These are phyloP conservation scores for Dicerorhinus sumatrensis DNA, from an alignment of 2,113 vertebrate genomes.

Conservation along the genomic window DNA sequence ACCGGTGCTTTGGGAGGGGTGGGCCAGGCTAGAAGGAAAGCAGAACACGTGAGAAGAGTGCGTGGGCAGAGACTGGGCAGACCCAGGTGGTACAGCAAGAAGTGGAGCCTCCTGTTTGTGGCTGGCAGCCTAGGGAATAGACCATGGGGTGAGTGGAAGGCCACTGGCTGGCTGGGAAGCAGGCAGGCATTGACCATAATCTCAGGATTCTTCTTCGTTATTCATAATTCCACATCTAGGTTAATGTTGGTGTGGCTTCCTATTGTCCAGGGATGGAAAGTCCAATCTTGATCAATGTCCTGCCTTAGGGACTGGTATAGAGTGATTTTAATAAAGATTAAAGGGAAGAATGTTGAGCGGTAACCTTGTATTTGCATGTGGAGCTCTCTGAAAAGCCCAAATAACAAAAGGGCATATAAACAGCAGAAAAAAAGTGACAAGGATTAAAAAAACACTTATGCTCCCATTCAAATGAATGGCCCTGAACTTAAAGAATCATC, in stretches of 20 bases:
- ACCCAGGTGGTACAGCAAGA: background rate
- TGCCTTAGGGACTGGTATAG: background rate
- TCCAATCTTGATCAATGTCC: background rate
- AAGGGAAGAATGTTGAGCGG: background rate
- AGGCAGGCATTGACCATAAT: background rate
- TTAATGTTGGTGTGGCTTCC: background rate
- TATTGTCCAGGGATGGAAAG: background rate
- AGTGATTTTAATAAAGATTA: constrained; percentile 32
- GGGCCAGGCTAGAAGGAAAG: background rate
- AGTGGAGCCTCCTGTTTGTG: background rate
- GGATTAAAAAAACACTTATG: background rate
- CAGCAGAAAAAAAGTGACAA: background rate
- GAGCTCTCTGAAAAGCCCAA: background rate
- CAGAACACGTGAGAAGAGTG: background rate
- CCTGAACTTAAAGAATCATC: background rate
- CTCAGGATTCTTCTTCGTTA: background rate
- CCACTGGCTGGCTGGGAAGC: background rate
- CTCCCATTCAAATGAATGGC: background rate
- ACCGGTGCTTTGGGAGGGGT: background rate
- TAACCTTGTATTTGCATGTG: background rate
- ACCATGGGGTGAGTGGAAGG: background rate
- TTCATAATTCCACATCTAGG: background rate
- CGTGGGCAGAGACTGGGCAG: background rate
- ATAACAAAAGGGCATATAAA: background rate
- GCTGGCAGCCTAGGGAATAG: background rate